Percentiles rank a stretch among this genome's conserved stretches.
These are phyloP conservation scores for Thymelicus lineola DNA, from an alignment of 2,888 invertebrate genomes.

Conservation along the genomic window DNA sequence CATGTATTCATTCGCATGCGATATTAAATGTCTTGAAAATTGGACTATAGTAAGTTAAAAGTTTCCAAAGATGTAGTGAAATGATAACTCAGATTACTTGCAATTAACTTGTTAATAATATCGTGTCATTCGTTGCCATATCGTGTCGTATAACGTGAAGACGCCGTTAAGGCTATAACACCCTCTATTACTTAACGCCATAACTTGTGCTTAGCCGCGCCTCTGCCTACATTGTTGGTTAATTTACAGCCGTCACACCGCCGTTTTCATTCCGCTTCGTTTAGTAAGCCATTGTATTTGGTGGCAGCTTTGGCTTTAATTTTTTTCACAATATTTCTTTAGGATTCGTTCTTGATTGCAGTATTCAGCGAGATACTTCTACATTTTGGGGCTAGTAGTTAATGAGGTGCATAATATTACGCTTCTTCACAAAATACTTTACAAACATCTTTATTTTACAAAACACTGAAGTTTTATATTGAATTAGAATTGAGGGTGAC, in stretches of 20 bases:
- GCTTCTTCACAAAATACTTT: too few relatives aligned
- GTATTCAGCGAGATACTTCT: not conserved
- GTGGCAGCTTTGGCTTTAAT: not conserved
- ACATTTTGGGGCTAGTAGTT: not conserved
- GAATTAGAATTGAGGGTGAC: too few relatives aligned
- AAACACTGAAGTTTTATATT: too few relatives aligned
- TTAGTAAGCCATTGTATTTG: constrained; percentile 2
- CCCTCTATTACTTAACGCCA: constrained; percentile 71
- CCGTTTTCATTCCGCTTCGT: constrained; percentile 15
- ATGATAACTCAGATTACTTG: too few relatives aligned
- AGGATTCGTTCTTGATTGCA: not conserved
- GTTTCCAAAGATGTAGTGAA: too few relatives aligned
- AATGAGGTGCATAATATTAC: too few relatives aligned
- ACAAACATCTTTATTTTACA: too few relatives aligned
- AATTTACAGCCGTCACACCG: constrained; percentile 27
- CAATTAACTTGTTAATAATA: too few relatives aligned
- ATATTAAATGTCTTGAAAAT: too few relatives aligned
- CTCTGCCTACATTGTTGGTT: constrained; percentile 50
- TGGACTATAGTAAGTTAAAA: too few relatives aligned
- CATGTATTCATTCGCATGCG: too few relatives aligned
- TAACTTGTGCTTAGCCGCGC: constrained; percentile 74
- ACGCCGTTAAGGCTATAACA: constrained; percentile 43
- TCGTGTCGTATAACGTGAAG: constrained; percentile 13
- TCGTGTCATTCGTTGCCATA: not conserved
- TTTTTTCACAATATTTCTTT: constrained; percentile 6